A percentile compares a stretch with the other conserved stretches of the same genome.
phyloP scores from a whole-genome alignment of 1,140 invertebrate genomes.

The Acyrthosiphon pisum region DNA sequence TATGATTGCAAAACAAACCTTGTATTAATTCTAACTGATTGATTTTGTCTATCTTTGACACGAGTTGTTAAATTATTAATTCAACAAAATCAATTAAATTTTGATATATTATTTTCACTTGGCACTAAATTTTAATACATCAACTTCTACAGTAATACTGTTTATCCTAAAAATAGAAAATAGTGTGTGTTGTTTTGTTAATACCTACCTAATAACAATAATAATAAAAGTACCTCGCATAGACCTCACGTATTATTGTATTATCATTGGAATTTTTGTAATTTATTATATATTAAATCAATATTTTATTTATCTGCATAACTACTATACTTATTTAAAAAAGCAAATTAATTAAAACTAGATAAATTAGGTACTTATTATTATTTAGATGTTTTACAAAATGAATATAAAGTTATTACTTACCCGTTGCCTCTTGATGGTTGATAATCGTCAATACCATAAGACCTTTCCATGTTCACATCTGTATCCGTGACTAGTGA shows the following conservation, averaged over 20 bases:
- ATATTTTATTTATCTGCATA: not conserved
- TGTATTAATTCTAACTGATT: not conserved
- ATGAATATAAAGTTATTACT: not conserved
- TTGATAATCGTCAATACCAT: conserved; percentile 36
- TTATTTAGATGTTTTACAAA: not conserved
- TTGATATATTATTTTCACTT: not conserved
- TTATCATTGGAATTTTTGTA: not conserved
- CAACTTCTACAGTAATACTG: not conserved
- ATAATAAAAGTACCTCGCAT: not conserved
- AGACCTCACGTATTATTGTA: not conserved
- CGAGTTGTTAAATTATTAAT: not conserved
- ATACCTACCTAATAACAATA: not conserved
- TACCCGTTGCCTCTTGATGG: conserved; percentile 40
- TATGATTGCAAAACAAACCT: not conserved
- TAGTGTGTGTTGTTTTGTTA: not conserved
- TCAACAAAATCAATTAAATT: too few relatives aligned
- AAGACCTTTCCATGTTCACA: conserved; percentile 26
- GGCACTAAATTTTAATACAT: not conserved
- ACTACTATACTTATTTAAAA: not conserved
- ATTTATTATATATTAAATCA: not conserved
- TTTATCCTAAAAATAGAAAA: not conserved
- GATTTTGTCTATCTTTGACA: not conserved
- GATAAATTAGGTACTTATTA: not conserved
- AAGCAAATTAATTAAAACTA: not conserved
- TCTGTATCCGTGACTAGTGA: not conserved